Evolutionary conservation across 2,888 invertebrate genomes (phyloP).

Genomic region (Coremacera marginata): DNA sequence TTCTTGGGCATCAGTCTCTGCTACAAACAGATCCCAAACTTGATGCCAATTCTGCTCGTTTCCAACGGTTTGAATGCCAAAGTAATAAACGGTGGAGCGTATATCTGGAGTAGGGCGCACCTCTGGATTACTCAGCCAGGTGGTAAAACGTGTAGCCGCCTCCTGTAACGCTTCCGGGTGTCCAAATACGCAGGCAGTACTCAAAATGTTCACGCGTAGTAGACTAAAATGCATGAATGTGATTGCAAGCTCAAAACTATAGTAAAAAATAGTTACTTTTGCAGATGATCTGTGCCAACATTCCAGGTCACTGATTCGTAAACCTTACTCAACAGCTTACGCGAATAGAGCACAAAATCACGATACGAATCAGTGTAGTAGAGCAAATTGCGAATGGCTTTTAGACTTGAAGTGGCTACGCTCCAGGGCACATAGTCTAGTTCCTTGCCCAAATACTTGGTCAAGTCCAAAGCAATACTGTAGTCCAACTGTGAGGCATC

Average conservation of each 20-base stretch:
- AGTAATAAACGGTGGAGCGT: slow-evolving; percentile 75
- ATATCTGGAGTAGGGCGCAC: slow-evolving; percentile 76
- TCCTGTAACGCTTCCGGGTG: slow-evolving; percentile 74
- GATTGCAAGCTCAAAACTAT: background rate
- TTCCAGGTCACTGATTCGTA: slow-evolving; percentile 77
- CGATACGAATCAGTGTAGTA: slow-evolving; percentile 72
- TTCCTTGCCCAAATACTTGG: slow-evolving; percentile 78
- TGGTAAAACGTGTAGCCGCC: slow-evolving; percentile 73
- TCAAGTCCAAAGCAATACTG: slow-evolving; percentile 77
- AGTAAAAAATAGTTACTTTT: slow-evolving; percentile 59
- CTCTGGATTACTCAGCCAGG: slow-evolving; percentile 73
- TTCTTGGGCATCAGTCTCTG: slow-evolving; percentile 84
- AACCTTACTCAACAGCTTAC: slow-evolving; percentile 72
- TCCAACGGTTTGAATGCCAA: slow-evolving; percentile 77
- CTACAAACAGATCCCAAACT: slow-evolving; percentile 79
- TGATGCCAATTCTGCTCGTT: slow-evolving; percentile 79
- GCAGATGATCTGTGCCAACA: slow-evolving; percentile 69
- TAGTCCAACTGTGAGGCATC: slow-evolving; percentile 78
- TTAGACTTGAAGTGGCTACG: slow-evolving; percentile 73
- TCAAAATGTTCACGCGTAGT: slow-evolving; percentile 75
- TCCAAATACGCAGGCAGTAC: slow-evolving; percentile 76
- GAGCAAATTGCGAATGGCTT: slow-evolving; percentile 71
- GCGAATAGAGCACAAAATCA: slow-evolving; percentile 74
- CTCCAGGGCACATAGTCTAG: slow-evolving; percentile 82
- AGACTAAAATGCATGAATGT: slow-evolving; percentile 70